Percentiles rank a stretch among this genome's conserved stretches.
Conservation (phyloP, 2,113 vertebrate genomes). For the Pelodiscus sinensis region DNA sequence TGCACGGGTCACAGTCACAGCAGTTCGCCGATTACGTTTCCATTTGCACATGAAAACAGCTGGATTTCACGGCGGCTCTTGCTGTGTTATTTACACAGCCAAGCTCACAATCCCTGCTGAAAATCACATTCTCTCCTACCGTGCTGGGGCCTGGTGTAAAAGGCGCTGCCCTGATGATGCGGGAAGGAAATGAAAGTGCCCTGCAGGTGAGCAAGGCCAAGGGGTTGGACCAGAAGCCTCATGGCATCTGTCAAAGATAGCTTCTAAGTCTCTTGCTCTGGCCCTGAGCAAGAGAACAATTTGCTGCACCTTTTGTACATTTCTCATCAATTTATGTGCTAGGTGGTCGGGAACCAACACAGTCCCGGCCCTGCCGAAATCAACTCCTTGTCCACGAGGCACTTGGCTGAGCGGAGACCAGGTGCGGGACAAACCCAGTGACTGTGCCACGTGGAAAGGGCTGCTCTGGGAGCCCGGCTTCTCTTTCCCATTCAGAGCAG, state of each 20-base stretch:
- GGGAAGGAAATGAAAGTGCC: background rate
- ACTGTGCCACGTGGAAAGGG: background rate
- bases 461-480: background rate
- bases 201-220: background rate
- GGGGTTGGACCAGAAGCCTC: background rate
- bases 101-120: constrained; percentile 50
- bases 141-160: fast-evolving
- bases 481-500: background rate
- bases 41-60: constrained; percentile 67
- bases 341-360: background rate
- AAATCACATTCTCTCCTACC: constrained; percentile 15
- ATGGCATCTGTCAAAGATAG: background rate
- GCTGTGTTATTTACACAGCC: constrained; percentile 68
- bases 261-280: background rate
- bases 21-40: constrained; percentile 60
- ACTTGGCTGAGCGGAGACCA: background rate
- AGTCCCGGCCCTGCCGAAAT: background rate
- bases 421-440: background rate
- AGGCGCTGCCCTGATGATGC: background rate
- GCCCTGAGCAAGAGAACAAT: background rate
- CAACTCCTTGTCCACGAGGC: background rate
- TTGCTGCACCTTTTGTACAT: background rate
- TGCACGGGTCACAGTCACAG: background rate
- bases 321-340: background rate
- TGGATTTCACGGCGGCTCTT: constrained; percentile 67